phyloP scores from a whole-genome alignment of 92 coral and sea anemone species.

The Porites evermanni region DNA sequence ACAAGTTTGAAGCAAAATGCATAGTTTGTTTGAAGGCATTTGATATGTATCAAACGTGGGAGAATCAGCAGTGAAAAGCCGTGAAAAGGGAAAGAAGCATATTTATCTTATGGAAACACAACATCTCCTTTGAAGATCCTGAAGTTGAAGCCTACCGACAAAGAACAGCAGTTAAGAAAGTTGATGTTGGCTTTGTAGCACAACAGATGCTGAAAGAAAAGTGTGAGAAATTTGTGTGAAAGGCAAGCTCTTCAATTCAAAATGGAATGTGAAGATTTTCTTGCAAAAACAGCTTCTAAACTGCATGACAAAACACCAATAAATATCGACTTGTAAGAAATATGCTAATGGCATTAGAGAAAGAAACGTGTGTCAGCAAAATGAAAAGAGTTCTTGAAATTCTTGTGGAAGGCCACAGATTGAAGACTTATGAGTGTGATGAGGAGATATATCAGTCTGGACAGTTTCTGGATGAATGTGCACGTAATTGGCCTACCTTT shows the following conservation, averaged over 20 bases:
- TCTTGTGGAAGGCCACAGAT: conserved; percentile 56
- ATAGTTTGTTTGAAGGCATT: conserved; percentile 45
- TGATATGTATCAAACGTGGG: conserved; percentile 60
- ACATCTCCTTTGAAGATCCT: conserved; percentile 46
- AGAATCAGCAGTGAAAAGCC: conserved; percentile 35
- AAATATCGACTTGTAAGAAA: conserved; percentile 16
- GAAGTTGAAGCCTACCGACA: conserved; percentile 49
- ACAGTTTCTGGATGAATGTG: conserved; percentile 46
- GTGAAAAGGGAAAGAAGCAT: conserved; percentile 1
- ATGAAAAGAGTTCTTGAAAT: conserved; percentile 45
- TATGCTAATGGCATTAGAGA: conserved; percentile 55
- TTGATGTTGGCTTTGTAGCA: conserved; percentile 49
- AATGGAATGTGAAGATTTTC: too few species aligned
- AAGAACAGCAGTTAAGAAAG: conserved; percentile 38
- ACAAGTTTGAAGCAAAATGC: conserved; percentile 48
- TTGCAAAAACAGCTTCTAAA: too few species aligned
- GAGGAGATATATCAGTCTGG: conserved; percentile 44
- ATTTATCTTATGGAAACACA: conserved; percentile 10
- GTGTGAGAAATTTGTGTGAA: neutral
- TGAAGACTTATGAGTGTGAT: conserved; percentile 51
- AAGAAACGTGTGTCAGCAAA: conserved; percentile 28
- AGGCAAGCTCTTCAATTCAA: too few species aligned
- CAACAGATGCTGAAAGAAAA: conserved; percentile 23
- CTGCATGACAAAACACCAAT: conserved; percentile 17
- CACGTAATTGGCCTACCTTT: conserved; percentile 5